Evolutionary conservation across 64 coral and sea anemone species (phyloP), one percentile per base, ranked within the genome.

Genomic region (Montipora foliosa): DNA sequence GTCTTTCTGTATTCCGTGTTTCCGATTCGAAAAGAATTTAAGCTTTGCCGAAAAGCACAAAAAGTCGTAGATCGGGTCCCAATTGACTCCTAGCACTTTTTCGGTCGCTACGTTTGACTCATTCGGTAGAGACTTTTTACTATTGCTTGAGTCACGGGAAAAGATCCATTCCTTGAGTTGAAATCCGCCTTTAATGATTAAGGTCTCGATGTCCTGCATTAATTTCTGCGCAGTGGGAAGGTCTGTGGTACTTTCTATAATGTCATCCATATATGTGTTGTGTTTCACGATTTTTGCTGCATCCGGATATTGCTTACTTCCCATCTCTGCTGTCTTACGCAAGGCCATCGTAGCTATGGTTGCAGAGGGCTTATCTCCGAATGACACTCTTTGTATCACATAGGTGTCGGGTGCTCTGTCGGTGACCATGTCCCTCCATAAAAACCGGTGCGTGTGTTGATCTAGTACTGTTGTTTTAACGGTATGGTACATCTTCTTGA

Each of bases 161-260:
- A 82, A 85, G 21, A 77, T 94, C 93, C 93, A 94, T 46, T 52
- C 79, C 47, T 89, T 94, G 13, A 93, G 77, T 85, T 83, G 29
- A 72, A 94, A 94, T 72, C 72, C 72, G 49, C 91, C 83, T 78
- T 78, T 61, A 8, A 16, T 21, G 13, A 88, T 52, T 60, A 93
- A 44, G 13, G 55, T 79, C 76, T 93, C 83, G 49, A 93, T 93
- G n/a, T 93, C 72, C 58, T 60, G 3, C 4, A 55, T 49, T 20
- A 50, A 16, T 61, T 7, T 76, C 44, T 76, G 25, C 0, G 74
- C 74, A 14, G 25, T 76, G 11, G 12, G 11, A 29, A 44, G 24
- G 37, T 76, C 74, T 9, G 17, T 45, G 66, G 16, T 22, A 21
- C 79, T 81, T 24, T 81, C 79, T 53, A 81, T 81, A 5, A 60